Base-by-base conservation (phyloP, 2,113 vertebrate genomes). In the Danionella cerebrum region DNA sequence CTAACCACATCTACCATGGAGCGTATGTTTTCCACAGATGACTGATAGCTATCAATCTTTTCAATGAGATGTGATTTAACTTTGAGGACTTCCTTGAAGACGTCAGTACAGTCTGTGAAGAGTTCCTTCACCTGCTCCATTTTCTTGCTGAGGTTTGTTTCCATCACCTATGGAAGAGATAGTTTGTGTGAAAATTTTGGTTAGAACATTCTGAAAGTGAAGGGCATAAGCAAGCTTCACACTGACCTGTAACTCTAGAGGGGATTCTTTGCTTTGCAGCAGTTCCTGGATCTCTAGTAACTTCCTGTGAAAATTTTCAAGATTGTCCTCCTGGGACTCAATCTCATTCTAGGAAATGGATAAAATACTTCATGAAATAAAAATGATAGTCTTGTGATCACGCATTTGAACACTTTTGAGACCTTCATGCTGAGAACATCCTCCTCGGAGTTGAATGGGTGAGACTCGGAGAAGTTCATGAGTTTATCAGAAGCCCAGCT, bases 191-290 rank as follows among this genome's bases (percentile, higher is more conserved):
- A 13, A 16, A 27, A 9, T 62, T 14, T 10, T 14, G 39, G 18
- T 16, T n/a, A 25, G n/a, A 3, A 7, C 16, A 22, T 12, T 22
- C 4, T 16, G 14, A 6, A 53, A 16, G 31, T 11, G 51, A 45
- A 2, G 38, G 33, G 13, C 6, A 21, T n/a, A 42, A 24, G 3
- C 10, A 18, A 16, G n/a, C 35, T 22, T 9, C 16, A 8, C 2
- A 4, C 36, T 35, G 12, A 67, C 95, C 91, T 98, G 95, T 0
- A 99, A 83, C 73, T 98, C 95, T 65, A 96, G 77, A 0, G 92
- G 93, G 47, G 90, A 74, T 65, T 98, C 96, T 74, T 80, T 86
- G 79, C 85, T 89, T 65, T 92, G 89, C 68, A 99, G 87, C 71
- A 97, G 88, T 71, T 89, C 76, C 64, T 98, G 89, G 80, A 99